These are phyloP conservation scores for Xiphydria camelus DNA, from an alignment of 2,888 invertebrate species.

Conservation along the genomic window DNA sequence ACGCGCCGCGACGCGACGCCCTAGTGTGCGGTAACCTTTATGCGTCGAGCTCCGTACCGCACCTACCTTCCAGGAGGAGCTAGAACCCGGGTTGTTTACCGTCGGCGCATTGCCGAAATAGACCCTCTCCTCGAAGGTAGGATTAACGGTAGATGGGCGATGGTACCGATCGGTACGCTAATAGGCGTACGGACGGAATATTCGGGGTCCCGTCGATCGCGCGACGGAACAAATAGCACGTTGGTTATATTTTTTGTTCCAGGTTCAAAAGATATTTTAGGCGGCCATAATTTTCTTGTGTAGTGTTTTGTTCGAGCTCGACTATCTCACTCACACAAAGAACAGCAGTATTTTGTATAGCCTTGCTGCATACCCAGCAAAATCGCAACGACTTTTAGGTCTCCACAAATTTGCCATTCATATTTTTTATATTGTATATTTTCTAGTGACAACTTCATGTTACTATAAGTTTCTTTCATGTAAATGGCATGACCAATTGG, in stretches of 20 bases:
- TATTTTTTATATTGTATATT: conserved; percentile 7
- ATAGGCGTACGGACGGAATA: too few relatives aligned
- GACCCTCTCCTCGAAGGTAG: too few relatives aligned
- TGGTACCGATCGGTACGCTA: too few relatives aligned
- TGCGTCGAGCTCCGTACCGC: too few relatives aligned
- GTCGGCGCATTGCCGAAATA: too few relatives aligned
- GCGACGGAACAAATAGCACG: neutral
- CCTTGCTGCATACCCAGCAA: conserved; percentile 11
- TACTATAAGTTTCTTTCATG: conserved; percentile 10
- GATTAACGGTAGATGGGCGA: too few relatives aligned
- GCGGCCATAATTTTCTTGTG: conserved; percentile 1
- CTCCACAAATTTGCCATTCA: conserved; percentile 10
- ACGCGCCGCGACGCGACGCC: too few relatives aligned
- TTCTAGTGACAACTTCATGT: conserved; percentile 6
- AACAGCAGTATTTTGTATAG: conserved; percentile 7
- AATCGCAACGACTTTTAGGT: conserved; percentile 9
- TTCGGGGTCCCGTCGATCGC: too few relatives aligned
- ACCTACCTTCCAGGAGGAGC: too few relatives aligned
- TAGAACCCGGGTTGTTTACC: too few relatives aligned
- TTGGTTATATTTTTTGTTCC: neutral
- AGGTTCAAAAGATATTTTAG: neutral
- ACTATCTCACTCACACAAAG: conserved; percentile 1
- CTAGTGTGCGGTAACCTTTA: too few relatives aligned
- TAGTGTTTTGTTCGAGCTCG: conserved; percentile 1
- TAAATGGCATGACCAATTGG: neutral